Evolutionary conservation across 2,113 vertebrate genomes (phyloP).

Genomic region (Pithys albifrons): DNA sequence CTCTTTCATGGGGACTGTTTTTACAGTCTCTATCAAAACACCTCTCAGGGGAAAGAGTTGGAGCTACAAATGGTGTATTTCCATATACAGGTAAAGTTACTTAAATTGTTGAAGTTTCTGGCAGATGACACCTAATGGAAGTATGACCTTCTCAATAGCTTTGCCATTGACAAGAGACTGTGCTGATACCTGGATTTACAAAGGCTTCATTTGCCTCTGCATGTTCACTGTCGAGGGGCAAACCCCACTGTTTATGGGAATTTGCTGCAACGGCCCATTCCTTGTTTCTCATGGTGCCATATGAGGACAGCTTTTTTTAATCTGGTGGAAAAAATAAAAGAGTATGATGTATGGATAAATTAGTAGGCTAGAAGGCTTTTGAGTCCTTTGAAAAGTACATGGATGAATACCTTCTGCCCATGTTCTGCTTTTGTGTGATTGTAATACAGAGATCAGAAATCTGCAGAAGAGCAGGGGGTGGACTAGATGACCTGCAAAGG

Average conservation of each 20-base stretch:
- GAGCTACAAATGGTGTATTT: not conserved
- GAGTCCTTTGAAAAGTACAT: not conserved
- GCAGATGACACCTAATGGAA: not conserved
- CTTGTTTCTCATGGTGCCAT: not conserved
- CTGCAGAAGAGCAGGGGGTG: not conserved
- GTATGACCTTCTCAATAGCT: not conserved
- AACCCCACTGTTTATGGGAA: not conserved
- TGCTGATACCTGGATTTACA: not conserved
- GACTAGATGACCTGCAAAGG: not conserved
- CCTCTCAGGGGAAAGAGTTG: not conserved
- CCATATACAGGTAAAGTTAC: not conserved
- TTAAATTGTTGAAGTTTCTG: not conserved
- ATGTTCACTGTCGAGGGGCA: rapidly evolving
- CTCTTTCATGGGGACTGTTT: not conserved
- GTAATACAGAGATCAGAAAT: not conserved
- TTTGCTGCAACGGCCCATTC: not conserved
- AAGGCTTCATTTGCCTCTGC: not conserved
- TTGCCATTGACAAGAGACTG: not conserved
- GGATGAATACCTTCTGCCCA: not conserved
- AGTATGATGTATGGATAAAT: not conserved
- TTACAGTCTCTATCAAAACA: not conserved
- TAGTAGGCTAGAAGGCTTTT: not conserved
- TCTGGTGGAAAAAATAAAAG: not conserved
- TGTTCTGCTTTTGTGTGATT: not conserved
- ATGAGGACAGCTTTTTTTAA: not conserved